Base-by-base conservation (phyloP, 2,888 invertebrate genomes). In the Harpalus rubripes region DNA sequence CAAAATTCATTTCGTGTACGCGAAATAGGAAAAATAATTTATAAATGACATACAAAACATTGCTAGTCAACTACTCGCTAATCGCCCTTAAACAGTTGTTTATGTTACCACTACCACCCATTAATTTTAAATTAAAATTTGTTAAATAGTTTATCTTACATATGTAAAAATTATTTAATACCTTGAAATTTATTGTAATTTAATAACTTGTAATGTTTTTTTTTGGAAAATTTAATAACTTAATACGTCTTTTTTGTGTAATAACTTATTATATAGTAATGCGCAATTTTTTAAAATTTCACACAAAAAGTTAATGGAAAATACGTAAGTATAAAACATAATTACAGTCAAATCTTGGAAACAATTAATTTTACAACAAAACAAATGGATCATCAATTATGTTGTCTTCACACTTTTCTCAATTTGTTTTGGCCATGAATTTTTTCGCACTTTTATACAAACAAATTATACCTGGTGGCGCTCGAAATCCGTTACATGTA, bases 371-470 rank as follows among this genome's bases (percentile, higher is more conserved):
- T 16, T 59, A 10, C 16, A 59, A 59, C 59, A 59, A 59, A 18
- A 18, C 63, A 63, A 63, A 22, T 22, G 22, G 26, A 26, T 63
- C 63, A 63, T 63, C 22, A 63, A 22, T 10, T 22, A 63, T 7
- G 3, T 63, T 63, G 22, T 63, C 18, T 63, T 63, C 63, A 22
- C 63, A 22, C 18, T 63, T 63, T 63, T 63, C 18, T 26, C 63
- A 63, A 63, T 63, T 63, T 63, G 63, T 22, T 63, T 63, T 63
- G 63, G 63, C 63, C 63, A 63, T 63, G 63, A 63, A 63, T 63
- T 26, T 18, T 26, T 63, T 63, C 26, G 10, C 12, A 63, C 12
- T 26, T 63, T 22, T 26, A 2, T 8, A 16, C 16, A 16, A 59
- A 59, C 15, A n/a, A n/a, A n/a, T n/a, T n/a, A n/a, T n/a, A n/a